Evolutionary conservation across 2,888 invertebrate species (phyloP).

Genomic region (Stratiomys singularior): DNA sequence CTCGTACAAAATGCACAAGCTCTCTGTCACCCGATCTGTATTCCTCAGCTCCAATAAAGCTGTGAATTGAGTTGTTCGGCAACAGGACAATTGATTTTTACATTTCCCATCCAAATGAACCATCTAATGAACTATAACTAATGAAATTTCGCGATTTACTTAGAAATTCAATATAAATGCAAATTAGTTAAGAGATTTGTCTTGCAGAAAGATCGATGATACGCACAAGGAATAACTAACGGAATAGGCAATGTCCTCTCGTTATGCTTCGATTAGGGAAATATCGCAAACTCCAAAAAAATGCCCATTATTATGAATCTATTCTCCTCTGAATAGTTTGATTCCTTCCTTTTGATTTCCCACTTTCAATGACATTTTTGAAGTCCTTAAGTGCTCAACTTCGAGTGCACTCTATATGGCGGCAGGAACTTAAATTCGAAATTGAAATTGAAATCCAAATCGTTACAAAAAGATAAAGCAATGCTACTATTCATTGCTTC

Average conservation of each 20-base stretch:
- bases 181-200: slow-evolving; percentile 35
- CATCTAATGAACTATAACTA: slow-evolving; percentile 48
- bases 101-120: not conserved
- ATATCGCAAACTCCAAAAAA: too few species aligned
- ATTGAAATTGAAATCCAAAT: slow-evolving; percentile 4
- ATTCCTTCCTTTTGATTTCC: not conserved
- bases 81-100: not conserved
- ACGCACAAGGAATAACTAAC: not conserved
- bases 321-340: not conserved
- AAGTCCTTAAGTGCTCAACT: not conserved
- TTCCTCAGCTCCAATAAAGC: not conserved
- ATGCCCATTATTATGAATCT: not conserved
- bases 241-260: too few species aligned
- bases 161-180: slow-evolving; percentile 49
- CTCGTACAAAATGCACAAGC: too few species aligned
- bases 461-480: not conserved
- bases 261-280: too few species aligned
- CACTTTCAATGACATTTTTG: not conserved
- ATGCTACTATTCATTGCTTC: not conserved
- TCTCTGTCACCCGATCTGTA: too few species aligned
- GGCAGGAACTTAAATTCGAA: not conserved
- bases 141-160: slow-evolving; percentile 45
- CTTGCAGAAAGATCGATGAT: not conserved
- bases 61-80: not conserved
- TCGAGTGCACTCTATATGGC: slow-evolving; percentile 17